These are phyloP conservation scores for Enteromius fasciolatus DNA, from an alignment of 2,797 vertebrate species.

Conservation along the genomic window DNA sequence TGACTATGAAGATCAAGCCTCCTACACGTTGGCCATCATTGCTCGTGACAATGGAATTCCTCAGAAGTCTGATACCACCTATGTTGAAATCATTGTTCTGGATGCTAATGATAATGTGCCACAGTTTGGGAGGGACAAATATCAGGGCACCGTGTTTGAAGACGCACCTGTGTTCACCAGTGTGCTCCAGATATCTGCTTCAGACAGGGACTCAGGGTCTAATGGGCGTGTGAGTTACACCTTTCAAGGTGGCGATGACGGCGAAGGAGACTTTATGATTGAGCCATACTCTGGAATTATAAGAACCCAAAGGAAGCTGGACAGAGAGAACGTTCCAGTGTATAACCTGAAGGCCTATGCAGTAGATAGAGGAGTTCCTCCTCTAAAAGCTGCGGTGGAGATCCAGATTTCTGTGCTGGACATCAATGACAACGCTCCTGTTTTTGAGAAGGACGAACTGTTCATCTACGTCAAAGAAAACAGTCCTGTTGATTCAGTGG, in stretches of 20 bases:
- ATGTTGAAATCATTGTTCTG: constrained; percentile 90
- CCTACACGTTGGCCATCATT: constrained; percentile 91
- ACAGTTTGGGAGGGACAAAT: constrained; percentile 87
- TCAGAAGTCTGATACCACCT: constrained; percentile 94
- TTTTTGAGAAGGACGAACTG: constrained; percentile 92
- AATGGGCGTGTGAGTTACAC: constrained; percentile 92
- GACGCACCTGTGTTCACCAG: constrained; percentile 89
- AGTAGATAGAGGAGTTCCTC: constrained; percentile 87
- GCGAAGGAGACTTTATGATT: constrained; percentile 92
- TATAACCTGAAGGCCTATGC: constrained; percentile 91
- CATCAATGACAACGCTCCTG: constrained; percentile 95
- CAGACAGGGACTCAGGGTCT: constrained; percentile 87
- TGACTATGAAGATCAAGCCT: constrained; percentile 94
- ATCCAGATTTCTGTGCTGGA: constrained; percentile 89
- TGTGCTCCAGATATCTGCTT: constrained; percentile 93
- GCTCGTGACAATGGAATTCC: constrained; percentile 96
- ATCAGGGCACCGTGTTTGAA: constrained; percentile 89
- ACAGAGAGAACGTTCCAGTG: constrained; percentile 90
- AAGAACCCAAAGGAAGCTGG: constrained; percentile 89
- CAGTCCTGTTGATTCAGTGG: constrained; percentile 89
- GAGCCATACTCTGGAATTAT: constrained; percentile 94
- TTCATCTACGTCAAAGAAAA: constrained; percentile 92
- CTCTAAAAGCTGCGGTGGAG: constrained; percentile 86
- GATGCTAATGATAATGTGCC: constrained; percentile 94
- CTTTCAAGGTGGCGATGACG: constrained; percentile 91